phyloP scores from a whole-genome alignment of 2,888 invertebrate species.

The Cyrtodaria siliqua region DNA sequence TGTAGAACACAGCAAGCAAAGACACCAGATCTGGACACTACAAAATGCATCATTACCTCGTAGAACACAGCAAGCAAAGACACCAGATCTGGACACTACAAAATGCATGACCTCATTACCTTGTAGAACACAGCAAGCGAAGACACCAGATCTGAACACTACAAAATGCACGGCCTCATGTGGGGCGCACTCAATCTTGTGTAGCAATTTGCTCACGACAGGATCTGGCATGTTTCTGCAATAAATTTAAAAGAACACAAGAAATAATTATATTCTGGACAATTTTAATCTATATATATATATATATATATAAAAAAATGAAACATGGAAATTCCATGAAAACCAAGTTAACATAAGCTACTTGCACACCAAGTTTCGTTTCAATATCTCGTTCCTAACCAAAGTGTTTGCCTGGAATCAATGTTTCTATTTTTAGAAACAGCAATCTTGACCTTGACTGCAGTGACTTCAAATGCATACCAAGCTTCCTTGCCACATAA shows the following conservation, averaged over 20 bases:
- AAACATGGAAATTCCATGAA: too few species aligned
- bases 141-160: slow-evolving; percentile 79
- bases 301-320: too few species aligned
- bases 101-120: slow-evolving; percentile 80
- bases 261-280: too few species aligned
- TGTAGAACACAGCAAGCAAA: slow-evolving; percentile 81
- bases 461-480: too few species aligned
- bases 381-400: too few species aligned
- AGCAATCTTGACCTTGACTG: too few species aligned
- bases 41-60: slow-evolving; percentile 79
- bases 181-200: slow-evolving; percentile 76
- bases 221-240: slow-evolving; percentile 76
- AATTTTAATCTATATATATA: too few species aligned
- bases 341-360: too few species aligned
- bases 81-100: slow-evolving; percentile 78
- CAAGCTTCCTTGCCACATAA: too few species aligned
- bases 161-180: slow-evolving; percentile 80
- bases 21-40: slow-evolving; percentile 78
- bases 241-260: slow-evolving; percentile 5
- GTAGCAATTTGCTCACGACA: slow-evolving; percentile 73
- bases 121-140: slow-evolving; percentile 81
- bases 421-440: too few species aligned
- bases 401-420: too few species aligned
- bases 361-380: too few species aligned
- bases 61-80: slow-evolving; percentile 81